phyloP scores from a whole-genome alignment of 2,113 vertebrate genomes.

The Cyprinus carpio region DNA sequence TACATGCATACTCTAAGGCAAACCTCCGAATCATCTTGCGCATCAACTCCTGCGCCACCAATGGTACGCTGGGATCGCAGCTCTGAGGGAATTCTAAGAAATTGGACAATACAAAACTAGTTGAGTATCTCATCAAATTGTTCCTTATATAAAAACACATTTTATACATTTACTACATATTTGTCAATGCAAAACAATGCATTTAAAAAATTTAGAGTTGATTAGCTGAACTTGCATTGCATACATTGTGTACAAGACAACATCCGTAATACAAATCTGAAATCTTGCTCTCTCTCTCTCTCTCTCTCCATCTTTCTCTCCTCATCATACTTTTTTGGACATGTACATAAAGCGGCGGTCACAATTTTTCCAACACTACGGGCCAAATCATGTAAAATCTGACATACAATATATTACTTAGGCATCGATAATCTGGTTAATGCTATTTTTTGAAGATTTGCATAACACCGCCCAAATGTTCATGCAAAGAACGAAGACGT shows the following conservation, averaged over 20 bases:
- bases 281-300: neutral
- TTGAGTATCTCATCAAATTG: neutral
- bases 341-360: too few relatives aligned
- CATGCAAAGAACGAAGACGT: too few relatives aligned
- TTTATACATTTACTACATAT: neutral
- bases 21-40: slow-evolving; percentile 99
- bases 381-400: neutral
- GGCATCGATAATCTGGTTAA: neutral
- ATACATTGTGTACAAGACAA: neutral
- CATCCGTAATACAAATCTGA: neutral
- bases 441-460: too few relatives aligned
- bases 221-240: neutral
- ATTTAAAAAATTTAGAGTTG: neutral
- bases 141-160: neutral
- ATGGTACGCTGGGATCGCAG: slow-evolving; percentile 95
- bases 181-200: neutral
- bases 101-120: slow-evolving; percentile 54
- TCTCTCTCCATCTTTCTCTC: too few relatives aligned
- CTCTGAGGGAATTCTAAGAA: slow-evolving; percentile 88
- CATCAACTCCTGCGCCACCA: slow-evolving; percentile 98
- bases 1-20: slow-evolving; percentile 96
- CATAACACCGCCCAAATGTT: too few relatives aligned
- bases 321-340: too few relatives aligned
- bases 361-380: neutral
- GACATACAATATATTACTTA: neutral